Conservation (phyloP, 2,113 vertebrate species). For the Struthio camelus region DNA sequence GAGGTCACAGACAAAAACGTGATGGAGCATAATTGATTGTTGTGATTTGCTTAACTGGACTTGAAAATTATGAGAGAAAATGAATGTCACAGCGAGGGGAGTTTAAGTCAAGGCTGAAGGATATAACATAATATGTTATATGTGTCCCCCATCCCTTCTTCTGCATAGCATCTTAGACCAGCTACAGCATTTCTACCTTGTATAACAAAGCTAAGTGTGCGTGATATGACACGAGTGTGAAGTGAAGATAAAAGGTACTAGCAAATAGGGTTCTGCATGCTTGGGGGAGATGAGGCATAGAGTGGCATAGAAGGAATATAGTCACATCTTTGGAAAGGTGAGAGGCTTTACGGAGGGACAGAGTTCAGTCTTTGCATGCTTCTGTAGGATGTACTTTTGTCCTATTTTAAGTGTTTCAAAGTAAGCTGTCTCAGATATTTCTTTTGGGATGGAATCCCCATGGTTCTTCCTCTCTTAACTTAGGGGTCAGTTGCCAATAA, state of each 20-base stretch:
- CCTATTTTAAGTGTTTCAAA: not conserved
- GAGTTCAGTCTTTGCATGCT: not conserved
- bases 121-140: not conserved
- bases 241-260: not conserved
- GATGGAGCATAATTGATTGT: constrained; percentile 67
- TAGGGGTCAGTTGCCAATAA: not conserved
- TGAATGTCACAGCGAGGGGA: not conserved
- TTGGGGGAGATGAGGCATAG: not conserved
- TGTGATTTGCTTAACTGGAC: constrained; percentile 69
- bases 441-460: not conserved
- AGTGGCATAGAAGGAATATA: not conserved
- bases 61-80: constrained; percentile 49
- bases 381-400: not conserved
- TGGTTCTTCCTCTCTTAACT: not conserved
- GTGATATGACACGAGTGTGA: not conserved
- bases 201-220: not conserved
- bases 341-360: not conserved
- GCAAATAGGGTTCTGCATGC: not conserved
- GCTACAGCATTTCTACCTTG: fast-evolving
- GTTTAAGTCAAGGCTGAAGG: constrained; percentile 15
- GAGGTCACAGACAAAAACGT: constrained; percentile 64
- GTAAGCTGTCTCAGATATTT: not conserved
- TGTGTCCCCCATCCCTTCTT: not conserved
- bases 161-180: not conserved
- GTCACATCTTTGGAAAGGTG: not conserved